Evolutionary conservation across 2,797 vertebrate genomes (phyloP).

Genomic region (Discoglossus pictus): DNA sequence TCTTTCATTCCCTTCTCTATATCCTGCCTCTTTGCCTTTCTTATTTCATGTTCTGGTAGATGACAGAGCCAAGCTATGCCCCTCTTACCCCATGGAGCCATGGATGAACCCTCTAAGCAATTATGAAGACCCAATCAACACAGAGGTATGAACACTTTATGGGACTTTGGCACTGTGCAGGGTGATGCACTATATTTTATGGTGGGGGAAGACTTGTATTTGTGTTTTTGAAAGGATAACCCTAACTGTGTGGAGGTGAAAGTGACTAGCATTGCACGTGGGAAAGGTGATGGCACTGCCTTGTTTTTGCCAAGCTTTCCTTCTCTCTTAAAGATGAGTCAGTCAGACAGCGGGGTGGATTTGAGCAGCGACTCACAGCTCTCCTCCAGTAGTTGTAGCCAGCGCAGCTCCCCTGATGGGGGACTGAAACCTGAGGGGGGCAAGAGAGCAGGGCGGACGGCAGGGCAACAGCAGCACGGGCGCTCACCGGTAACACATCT

Average conservation of each 20-base stretch:
- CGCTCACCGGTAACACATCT: not conserved
- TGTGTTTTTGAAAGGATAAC: no score
- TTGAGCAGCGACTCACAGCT: slow-evolving; percentile 72
- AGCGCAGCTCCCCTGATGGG: slow-evolving; percentile 70
- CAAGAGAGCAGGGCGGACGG: slow-evolving; percentile 57
- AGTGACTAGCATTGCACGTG: not conserved
- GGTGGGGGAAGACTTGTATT: no score
- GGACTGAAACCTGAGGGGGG: slow-evolving; percentile 61
- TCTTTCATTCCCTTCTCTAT: not conserved
- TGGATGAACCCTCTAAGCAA: slow-evolving; percentile 68
- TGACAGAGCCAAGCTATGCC: slow-evolving; percentile 56
- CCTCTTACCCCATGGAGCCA: slow-evolving; percentile 59
- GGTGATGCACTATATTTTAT: no score
- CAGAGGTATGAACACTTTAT: slow-evolving; percentile 56
- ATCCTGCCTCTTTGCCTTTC: not conserved
- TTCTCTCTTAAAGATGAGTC: slow-evolving; percentile 64
- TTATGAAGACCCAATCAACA: slow-evolving; percentile 64
- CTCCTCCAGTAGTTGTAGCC: slow-evolving; percentile 71
- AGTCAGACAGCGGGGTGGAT: slow-evolving; percentile 72
- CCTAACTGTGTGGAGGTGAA: no score
- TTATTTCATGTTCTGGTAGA: no score
- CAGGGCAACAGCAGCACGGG: slow-evolving; percentile 16
- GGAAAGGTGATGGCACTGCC: slow-evolving; percentile 20
- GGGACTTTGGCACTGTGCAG: not conserved
- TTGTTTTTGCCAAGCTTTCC: not conserved